phyloP scores from a whole-genome alignment of 1,140 invertebrate species.

The Drosophila suzukii region DNA sequence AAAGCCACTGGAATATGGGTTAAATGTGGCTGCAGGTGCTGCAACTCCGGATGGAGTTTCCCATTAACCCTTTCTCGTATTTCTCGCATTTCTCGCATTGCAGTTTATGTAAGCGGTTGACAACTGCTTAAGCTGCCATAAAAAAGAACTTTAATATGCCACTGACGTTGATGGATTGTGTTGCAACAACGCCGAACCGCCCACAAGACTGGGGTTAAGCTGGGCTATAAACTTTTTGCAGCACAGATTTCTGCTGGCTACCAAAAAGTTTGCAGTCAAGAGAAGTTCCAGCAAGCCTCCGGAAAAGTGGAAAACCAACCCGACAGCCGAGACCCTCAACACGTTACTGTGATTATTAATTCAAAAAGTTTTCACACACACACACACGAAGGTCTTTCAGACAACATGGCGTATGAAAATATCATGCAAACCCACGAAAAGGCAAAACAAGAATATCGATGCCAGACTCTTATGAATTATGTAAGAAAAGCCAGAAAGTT shows the following conservation, averaged over 20 bases:
- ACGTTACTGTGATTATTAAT: constrained; percentile 60
- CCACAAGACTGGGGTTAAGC: constrained; percentile 39
- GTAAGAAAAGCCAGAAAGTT: constrained; percentile 30
- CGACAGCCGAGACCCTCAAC: constrained; percentile 41
- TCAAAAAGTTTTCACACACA: constrained; percentile 59
- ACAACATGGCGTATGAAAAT: constrained; percentile 11
- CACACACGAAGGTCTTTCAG: background rate
- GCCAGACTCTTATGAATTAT: constrained; percentile 32
- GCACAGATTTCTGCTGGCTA: constrained; percentile 48
- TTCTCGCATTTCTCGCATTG: constrained; percentile 1
- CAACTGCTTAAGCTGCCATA: constrained; percentile 46
- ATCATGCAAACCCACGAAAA: constrained; percentile 14
- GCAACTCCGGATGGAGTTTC: constrained; percentile 23
- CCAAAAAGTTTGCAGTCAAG: constrained; percentile 23
- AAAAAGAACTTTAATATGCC: constrained; percentile 43
- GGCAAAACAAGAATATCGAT: constrained; percentile 4
- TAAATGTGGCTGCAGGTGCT: constrained; percentile 60
- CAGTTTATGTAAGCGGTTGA: constrained; percentile 36
- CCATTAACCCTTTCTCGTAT: background rate
- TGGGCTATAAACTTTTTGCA: constrained; percentile 36
- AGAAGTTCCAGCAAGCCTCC: constrained; percentile 10
- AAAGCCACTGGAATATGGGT: constrained; percentile 58
- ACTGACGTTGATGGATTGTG: constrained; percentile 60
- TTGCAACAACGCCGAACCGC: constrained; percentile 10
- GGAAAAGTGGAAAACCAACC: constrained; percentile 1